Conservation (phyloP, 2,888 invertebrate genomes). For the Oscheius sp. region DNA sequence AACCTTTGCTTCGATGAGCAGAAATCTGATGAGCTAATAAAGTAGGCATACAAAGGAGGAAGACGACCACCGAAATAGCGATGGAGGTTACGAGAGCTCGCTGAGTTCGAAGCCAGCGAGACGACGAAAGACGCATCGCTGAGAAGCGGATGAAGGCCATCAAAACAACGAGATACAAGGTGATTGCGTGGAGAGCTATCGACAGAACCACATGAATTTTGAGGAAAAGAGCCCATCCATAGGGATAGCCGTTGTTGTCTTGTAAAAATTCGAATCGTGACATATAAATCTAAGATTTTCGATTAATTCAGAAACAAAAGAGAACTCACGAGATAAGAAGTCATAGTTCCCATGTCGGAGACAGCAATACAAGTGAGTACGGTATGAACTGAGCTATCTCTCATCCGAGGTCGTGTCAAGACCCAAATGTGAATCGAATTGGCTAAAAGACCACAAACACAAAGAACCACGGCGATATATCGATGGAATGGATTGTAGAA, state of each 20-base stretch:
- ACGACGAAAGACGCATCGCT: conserved; percentile 49
- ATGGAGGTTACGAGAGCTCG: conserved; percentile 46
- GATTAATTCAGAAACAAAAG: not conserved
- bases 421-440: conserved; percentile 58
- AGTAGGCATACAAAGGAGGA: conserved; percentile 56
- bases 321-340: conserved; percentile 52
- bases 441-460: conserved; percentile 53
- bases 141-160: conserved; percentile 64
- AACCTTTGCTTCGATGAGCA: conserved; percentile 25
- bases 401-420: conserved; percentile 56
- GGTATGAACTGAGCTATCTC: conserved; percentile 56
- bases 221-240: conserved; percentile 57
- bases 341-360: conserved; percentile 63
- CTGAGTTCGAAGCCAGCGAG: conserved; percentile 42
- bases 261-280: conserved; percentile 56
- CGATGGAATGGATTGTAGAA: conserved; percentile 55
- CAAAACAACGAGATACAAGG: conserved; percentile 61
- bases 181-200: conserved; percentile 61
- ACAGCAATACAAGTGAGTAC: conserved; percentile 57
- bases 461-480: conserved; percentile 52
- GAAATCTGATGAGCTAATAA: conserved; percentile 54
- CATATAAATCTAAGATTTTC: conserved; percentile 56
- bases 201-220: conserved; percentile 56
- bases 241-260: conserved; percentile 49
- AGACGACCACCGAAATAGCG: conserved; percentile 42